Percentiles rank a stretch among this genome's conserved stretches.
Conservation (phyloP, 1,140 invertebrate genomes). For the Holcopasites calliopsidis region DNA sequence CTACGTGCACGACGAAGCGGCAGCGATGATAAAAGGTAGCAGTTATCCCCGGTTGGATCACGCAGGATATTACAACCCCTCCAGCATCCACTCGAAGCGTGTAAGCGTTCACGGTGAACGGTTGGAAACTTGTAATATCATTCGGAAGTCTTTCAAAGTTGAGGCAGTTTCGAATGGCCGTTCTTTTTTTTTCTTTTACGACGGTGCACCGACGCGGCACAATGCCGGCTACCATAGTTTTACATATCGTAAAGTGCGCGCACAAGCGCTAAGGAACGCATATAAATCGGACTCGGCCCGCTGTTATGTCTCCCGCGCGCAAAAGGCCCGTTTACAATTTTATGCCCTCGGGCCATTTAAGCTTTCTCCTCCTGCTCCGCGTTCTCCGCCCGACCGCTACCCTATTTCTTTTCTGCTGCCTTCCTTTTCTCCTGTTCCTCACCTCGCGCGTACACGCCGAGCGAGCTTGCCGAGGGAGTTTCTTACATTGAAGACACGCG, state of each 20-base stretch:
- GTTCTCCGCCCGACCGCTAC: neutral
- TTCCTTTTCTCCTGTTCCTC: neutral
- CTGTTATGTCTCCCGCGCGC: constrained; percentile 70
- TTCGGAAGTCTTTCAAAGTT: constrained; percentile 67
- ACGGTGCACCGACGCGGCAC: constrained; percentile 57
- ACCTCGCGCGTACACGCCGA: neutral
- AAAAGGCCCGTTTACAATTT: constrained; percentile 66
- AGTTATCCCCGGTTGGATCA: neutral
- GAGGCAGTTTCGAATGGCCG: constrained; percentile 50
- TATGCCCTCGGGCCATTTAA: constrained; percentile 60
- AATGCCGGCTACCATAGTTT: constrained; percentile 64
- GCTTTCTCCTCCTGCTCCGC: constrained; percentile 2
- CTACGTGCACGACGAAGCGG: no score
- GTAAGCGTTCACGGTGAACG: neutral
- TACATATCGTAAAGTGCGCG: constrained; percentile 72
- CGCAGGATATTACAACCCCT: neutral
- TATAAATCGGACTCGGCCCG: constrained; percentile 69
- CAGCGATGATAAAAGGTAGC: neutral
- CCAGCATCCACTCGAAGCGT: neutral
- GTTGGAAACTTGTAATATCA: constrained; percentile 61
- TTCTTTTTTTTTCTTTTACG: no score
- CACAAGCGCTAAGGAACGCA: constrained; percentile 67
- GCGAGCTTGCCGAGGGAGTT: neutral
- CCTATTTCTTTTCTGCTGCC: neutral
- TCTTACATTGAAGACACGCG: neutral